Evolutionary conservation across 1,140 invertebrate species (phyloP).

Genomic region (Aphelinus certus): DNA sequence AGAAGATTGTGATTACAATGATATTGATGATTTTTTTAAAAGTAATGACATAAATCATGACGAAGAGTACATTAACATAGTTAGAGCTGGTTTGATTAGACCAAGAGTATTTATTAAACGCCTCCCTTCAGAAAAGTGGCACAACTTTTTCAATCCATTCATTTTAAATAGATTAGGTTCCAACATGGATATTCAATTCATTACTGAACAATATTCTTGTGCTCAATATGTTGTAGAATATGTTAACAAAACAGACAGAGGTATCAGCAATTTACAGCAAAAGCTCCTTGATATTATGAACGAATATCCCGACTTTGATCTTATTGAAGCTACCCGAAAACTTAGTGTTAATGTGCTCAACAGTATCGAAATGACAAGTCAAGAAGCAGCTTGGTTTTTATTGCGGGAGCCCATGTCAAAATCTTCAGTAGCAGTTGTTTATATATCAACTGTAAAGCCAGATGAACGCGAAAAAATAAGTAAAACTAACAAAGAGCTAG

Average conservation of each 20-base stretch:
- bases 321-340: constrained; percentile 51
- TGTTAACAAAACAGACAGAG: constrained; percentile 58
- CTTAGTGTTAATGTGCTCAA: constrained; percentile 58
- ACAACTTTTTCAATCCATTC: constrained; percentile 54
- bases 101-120: constrained; percentile 46
- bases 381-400: constrained; percentile 64
- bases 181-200: constrained; percentile 59
- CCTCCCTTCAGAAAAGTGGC: constrained; percentile 47
- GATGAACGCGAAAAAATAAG: constrained; percentile 49
- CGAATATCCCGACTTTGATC: constrained; percentile 56
- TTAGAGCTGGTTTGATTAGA: constrained; percentile 46
- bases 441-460: constrained; percentile 57
- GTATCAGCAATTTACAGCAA: constrained; percentile 55
- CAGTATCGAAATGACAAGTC: constrained; percentile 56
- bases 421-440: constrained; percentile 36
- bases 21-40: constrained; percentile 41
- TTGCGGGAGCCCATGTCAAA: constrained; percentile 46
- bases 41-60: constrained; percentile 45
- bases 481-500: constrained; percentile 44
- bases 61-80: constrained; percentile 45
- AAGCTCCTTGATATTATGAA: constrained; percentile 52
- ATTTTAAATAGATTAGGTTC: constrained; percentile 48
- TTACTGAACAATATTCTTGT: constrained; percentile 55
- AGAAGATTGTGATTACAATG: constrained; percentile 41
- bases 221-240: constrained; percentile 53